Evolutionary conservation across 2,888 invertebrate genomes (phyloP).

Genomic region (Orchesella flavescens): DNA sequence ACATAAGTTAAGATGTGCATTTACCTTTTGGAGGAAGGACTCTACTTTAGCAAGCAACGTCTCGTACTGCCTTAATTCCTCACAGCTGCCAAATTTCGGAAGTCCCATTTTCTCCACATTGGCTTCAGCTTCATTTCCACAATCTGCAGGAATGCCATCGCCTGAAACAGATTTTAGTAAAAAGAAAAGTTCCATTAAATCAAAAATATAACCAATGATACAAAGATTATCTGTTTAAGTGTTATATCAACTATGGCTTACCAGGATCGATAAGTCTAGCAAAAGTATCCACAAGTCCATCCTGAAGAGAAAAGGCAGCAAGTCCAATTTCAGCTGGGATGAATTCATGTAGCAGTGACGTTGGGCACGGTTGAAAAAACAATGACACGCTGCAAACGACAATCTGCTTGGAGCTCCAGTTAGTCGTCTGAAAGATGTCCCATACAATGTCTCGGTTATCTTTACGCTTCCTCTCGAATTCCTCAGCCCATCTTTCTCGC

Average conservation of each 20-base stretch:
- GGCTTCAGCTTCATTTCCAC: not conserved
- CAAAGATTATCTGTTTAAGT: not conserved
- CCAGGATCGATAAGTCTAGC: slow-evolving; percentile 48
- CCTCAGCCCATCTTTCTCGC: not conserved
- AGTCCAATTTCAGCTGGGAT: slow-evolving; percentile 52
- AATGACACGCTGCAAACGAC: slow-evolving; percentile 19
- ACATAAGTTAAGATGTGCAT: too few species aligned
- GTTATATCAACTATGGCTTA: not conserved
- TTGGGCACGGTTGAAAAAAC: not conserved
- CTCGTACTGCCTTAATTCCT: not conserved
- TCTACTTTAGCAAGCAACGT: not conserved
- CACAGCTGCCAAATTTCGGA: not conserved
- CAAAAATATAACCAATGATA: not conserved
- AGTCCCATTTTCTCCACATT: slow-evolving; percentile 5
- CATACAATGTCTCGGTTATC: slow-evolving; percentile 5
- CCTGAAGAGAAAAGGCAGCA: slow-evolving; percentile 22
- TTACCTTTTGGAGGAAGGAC: not conserved
- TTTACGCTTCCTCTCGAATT: not conserved
- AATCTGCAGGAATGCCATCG: not conserved
- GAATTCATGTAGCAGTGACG: not conserved
- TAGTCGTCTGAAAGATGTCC: not conserved
- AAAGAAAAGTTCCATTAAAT: not conserved
- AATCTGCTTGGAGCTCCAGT: slow-evolving; percentile 1
- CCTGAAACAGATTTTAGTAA: slow-evolving; percentile 1
- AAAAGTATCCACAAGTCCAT: slow-evolving; percentile 42